phyloP scores from a whole-genome alignment of 2,113 vertebrate species.

The Grammomys dolichurus region DNA sequence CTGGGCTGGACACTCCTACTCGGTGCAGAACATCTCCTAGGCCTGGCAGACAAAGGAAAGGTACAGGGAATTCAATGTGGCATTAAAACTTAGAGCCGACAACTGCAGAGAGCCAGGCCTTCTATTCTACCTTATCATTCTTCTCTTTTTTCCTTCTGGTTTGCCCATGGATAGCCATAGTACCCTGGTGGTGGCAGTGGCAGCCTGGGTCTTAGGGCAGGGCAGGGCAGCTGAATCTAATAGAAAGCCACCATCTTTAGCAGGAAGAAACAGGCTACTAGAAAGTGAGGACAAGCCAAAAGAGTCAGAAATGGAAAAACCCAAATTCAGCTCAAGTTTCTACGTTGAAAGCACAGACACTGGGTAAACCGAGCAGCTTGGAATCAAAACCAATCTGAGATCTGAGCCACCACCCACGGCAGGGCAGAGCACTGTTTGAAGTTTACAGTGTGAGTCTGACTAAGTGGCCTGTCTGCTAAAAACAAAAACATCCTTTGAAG shows the following conservation, averaged over 20 bases:
- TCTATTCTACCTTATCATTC: neutral
- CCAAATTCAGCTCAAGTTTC: slow-evolving; percentile 23
- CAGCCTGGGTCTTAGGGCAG: neutral
- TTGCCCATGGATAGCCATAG: neutral
- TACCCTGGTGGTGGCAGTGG: neutral
- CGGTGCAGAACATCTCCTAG: neutral
- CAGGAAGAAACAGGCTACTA: slow-evolving; percentile 5
- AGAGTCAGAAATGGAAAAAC: slow-evolving; percentile 15
- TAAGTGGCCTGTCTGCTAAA: neutral
- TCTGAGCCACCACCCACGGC: neutral
- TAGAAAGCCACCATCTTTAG: neutral
- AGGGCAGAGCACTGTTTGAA: neutral
- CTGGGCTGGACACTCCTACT: neutral
- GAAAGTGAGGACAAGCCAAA: neutral
- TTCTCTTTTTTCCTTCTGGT: neutral
- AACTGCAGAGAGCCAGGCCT: neutral
- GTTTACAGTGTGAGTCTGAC: neutral
- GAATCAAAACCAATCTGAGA: neutral
- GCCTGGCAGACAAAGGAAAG: neutral
- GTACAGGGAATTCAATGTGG: neutral
- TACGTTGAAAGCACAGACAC: neutral
- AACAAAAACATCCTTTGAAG: neutral
- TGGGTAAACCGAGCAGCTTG: neutral
- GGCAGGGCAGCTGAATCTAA: neutral
- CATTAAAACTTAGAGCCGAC: neutral